Conservation (phyloP, 1,140 invertebrate genomes). For the Calosoma granatense region DNA sequence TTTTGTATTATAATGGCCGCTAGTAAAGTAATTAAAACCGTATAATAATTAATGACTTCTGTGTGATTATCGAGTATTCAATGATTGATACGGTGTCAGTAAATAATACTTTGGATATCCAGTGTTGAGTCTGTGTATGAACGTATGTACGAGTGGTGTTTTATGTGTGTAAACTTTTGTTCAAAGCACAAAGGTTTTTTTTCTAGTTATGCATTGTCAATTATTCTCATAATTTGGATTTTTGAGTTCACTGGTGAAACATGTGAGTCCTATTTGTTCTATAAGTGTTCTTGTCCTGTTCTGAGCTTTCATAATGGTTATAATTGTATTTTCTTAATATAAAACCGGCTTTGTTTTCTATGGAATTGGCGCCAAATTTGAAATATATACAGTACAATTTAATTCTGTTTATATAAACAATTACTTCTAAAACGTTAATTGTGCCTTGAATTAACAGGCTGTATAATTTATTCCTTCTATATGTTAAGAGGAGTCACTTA, state of each 20-base stretch:
- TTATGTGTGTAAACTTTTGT: not conserved
- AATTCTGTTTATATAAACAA: not conserved
- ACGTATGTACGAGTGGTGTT: not conserved
- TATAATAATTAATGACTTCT: slow-evolving; percentile 1
- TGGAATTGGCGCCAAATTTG: not conserved
- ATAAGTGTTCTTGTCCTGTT: not conserved
- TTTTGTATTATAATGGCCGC: slow-evolving; percentile 6
- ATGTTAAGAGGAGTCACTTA: too few species aligned
- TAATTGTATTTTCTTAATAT: not conserved
- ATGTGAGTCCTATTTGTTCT: not conserved
- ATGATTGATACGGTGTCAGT: not conserved
- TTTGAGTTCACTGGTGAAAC: not conserved
- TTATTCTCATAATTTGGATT: not conserved
- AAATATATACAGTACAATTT: not conserved
- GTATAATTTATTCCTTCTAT: too few species aligned
- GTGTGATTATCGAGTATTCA: not conserved
- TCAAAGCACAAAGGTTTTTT: slow-evolving; percentile 3
- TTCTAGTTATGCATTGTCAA: not conserved
- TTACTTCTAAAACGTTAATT: too few species aligned
- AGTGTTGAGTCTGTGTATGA: not conserved
- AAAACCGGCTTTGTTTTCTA: slow-evolving; percentile 5
- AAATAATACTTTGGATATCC: not conserved
- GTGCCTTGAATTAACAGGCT: too few species aligned
- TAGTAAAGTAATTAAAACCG: slow-evolving; percentile 5
- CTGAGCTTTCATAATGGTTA: not conserved